These are phyloP conservation scores for Argyrosomus regius DNA, from an alignment of 2,797 vertebrate species.

Conservation along the genomic window DNA sequence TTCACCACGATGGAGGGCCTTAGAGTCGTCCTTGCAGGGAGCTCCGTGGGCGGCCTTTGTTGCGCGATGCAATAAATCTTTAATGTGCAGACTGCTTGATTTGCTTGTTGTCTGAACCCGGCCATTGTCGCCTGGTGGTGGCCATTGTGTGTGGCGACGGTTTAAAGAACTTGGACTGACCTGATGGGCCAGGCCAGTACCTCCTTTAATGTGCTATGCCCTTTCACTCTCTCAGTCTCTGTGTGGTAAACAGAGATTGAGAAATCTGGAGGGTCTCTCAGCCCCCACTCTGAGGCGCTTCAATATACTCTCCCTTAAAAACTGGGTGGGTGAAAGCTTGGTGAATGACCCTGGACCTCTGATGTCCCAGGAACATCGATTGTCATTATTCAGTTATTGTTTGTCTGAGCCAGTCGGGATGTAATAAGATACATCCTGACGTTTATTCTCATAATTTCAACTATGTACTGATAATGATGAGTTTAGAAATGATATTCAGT, in stretches of 20 bases:
- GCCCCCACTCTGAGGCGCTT: conserved; percentile 57
- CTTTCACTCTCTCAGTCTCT: conserved; percentile 73
- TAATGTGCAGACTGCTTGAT: conserved; percentile 78
- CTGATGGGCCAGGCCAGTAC: conserved; percentile 71
- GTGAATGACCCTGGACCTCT: conserved; percentile 50
- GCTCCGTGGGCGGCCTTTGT: conserved; percentile 82
- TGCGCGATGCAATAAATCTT: conserved; percentile 81
- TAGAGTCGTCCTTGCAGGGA: conserved; percentile 62
- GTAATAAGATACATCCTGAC: conserved; percentile 3
- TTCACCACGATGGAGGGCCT: conserved; percentile 65
- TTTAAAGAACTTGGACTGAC: conserved; percentile 79
- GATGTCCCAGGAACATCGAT: conserved; percentile 18
- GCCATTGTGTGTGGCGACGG: conserved; percentile 73
- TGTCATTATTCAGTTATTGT: not conserved
- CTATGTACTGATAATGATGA: not conserved
- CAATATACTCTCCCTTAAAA: conserved; percentile 60
- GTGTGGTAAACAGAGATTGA: conserved; percentile 76
- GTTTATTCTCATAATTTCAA: not conserved
- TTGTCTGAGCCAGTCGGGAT: not conserved
- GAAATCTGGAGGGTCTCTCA: conserved; percentile 64
- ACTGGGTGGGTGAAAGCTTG: conserved; percentile 21
- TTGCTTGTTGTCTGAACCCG: conserved; percentile 83
- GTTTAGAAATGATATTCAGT: not conserved
- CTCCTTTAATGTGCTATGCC: conserved; percentile 76
- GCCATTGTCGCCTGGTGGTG: conserved; percentile 76